These are phyloP conservation scores for Entomobrya proxima DNA, from an alignment of 2,888 invertebrate genomes.

Conservation along the genomic window DNA sequence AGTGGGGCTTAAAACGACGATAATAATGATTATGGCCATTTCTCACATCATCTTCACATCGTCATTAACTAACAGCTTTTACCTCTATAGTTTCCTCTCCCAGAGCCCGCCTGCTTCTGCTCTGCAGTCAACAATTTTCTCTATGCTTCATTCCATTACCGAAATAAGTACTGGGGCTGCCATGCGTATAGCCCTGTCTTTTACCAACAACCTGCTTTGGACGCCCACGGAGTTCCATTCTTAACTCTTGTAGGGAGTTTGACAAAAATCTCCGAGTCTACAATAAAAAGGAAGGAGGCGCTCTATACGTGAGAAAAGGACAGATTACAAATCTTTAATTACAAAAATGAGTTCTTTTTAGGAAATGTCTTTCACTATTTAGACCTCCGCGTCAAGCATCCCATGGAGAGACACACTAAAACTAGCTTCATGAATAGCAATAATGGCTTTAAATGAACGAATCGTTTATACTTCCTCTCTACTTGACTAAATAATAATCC, in stretches of 20 bases:
- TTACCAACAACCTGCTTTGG: neutral
- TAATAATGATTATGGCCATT: slow-evolving; percentile 60
- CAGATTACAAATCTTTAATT: slow-evolving; percentile 68
- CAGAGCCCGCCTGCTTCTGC: neutral
- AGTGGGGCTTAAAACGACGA: slow-evolving; percentile 34
- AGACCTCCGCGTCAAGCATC: slow-evolving; percentile 42
- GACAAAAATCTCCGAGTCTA: slow-evolving; percentile 46
- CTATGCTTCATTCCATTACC: slow-evolving; percentile 51
- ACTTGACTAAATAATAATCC: neutral
- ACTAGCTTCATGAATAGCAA: slow-evolving; percentile 36
- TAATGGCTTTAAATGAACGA: slow-evolving; percentile 17
- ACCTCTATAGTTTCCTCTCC: slow-evolving; percentile 17
- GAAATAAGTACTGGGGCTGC: neutral
- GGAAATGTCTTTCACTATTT: slow-evolving; percentile 25
- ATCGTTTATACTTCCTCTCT: neutral
- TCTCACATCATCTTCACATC: slow-evolving; percentile 63
- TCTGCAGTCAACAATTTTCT: slow-evolving; percentile 24
- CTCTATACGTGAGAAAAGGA: slow-evolving; percentile 62
- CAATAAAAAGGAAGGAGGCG: slow-evolving; percentile 40
- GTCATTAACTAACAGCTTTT: slow-evolving; percentile 64
- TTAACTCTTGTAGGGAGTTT: slow-evolving; percentile 23
- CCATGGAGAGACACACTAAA: slow-evolving; percentile 20
- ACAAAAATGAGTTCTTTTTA: slow-evolving; percentile 60
- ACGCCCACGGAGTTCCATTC: slow-evolving; percentile 58
- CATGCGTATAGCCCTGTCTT: neutral